Percentiles rank a stretch among this genome's conserved stretches.
phyloP scores from a whole-genome alignment of 2,797 vertebrate species.

The Coranthus polyacanthus region DNA sequence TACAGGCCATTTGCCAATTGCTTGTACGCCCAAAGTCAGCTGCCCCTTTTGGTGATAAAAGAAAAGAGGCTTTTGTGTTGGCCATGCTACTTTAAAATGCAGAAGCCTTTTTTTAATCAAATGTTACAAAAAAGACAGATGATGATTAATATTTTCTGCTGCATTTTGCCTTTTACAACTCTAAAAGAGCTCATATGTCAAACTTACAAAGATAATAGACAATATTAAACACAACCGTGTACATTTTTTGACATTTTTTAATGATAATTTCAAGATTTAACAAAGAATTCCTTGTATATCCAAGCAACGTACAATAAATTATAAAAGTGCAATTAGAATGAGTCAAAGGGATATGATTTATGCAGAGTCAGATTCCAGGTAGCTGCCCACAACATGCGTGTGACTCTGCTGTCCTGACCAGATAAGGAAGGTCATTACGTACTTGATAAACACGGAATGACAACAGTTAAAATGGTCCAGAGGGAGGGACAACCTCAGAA shows the following conservation, averaged over 20 bases:
- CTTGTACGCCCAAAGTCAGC: constrained; percentile 39
- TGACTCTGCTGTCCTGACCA: not conserved
- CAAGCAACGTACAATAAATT: not conserved
- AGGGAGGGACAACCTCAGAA: not conserved
- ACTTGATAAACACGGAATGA: not conserved
- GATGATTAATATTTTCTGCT: constrained; percentile 16
- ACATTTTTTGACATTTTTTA: not conserved
- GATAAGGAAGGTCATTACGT: constrained; percentile 18
- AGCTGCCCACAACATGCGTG: not conserved
- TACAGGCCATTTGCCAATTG: constrained; percentile 28
- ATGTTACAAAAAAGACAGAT: constrained; percentile 21
- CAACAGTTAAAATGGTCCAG: constrained; percentile 4
- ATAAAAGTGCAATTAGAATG: constrained; percentile 25
- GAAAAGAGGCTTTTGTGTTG: constrained; percentile 49
- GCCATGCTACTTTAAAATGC: constrained; percentile 15
- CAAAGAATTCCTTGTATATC: not conserved
- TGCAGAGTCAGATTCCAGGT: constrained; percentile 29
- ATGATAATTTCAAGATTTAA: constrained; percentile 6
- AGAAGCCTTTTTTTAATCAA: constrained; percentile 19
- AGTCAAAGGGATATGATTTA: constrained; percentile 51
- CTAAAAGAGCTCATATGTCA: no score
- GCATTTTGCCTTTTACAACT: no score
- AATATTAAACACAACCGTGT: not conserved
- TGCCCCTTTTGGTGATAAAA: constrained; percentile 29
- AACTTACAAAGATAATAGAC: not conserved